Conservation (phyloP, 1,140 invertebrate genomes). For the Diploscapter pachys region DNA sequence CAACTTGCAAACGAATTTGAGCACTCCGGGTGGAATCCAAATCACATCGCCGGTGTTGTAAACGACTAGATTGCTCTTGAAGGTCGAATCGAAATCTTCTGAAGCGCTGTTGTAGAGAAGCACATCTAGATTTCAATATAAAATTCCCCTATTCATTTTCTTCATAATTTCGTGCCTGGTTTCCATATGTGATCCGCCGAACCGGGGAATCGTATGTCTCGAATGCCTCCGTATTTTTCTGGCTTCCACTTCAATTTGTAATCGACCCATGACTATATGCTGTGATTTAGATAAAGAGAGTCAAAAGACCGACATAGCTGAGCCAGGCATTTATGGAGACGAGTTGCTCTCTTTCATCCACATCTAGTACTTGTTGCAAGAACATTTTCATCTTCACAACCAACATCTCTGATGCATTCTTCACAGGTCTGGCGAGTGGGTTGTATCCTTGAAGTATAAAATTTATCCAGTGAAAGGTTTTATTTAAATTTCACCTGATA, state of each 20-base stretch:
- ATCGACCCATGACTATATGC: slow-evolving; percentile 86
- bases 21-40: slow-evolving; percentile 44
- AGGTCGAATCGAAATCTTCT: slow-evolving; percentile 61
- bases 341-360: slow-evolving; percentile 69
- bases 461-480: too few species aligned
- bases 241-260: slow-evolving; percentile 94
- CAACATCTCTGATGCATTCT: slow-evolving; percentile 90
- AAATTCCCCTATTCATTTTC: too few species aligned
- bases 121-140: slow-evolving; percentile 68
- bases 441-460: slow-evolving; percentile 70
- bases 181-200: slow-evolving; percentile 93
- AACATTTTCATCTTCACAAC: slow-evolving; percentile 93
- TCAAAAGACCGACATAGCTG: slow-evolving; percentile 34
- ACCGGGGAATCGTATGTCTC: slow-evolving; percentile 89
- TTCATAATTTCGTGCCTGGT: slow-evolving; percentile 63
- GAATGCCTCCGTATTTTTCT: slow-evolving; percentile 88
- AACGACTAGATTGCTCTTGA: slow-evolving; percentile 40
- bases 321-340: slow-evolving; percentile 46
- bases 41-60: slow-evolving; percentile 38
- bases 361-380: slow-evolving; percentile 98
- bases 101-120: slow-evolving; percentile 99
- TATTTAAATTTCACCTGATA: too few species aligned
- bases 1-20: slow-evolving; percentile 40
- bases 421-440: slow-evolving; percentile 88
- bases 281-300: background rate